These are phyloP conservation scores for Aldabrachelys gigantea DNA, from an alignment of 2,113 vertebrate genomes.

Conservation along the genomic window DNA sequence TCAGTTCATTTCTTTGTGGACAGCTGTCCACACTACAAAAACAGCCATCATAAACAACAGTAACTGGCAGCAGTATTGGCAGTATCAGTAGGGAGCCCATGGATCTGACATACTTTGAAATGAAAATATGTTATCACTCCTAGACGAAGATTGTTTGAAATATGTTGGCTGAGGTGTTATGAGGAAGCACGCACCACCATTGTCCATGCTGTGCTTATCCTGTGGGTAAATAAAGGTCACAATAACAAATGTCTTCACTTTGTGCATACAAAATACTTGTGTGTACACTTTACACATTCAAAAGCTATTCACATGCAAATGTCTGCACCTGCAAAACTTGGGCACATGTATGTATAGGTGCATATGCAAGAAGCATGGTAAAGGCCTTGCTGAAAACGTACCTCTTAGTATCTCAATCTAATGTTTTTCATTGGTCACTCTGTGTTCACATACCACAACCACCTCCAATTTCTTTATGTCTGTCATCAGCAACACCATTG, in stretches of 20 bases:
- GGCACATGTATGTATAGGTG: neutral
- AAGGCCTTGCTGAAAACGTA: neutral
- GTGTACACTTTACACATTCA: neutral
- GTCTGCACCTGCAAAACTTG: neutral
- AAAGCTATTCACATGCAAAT: neutral
- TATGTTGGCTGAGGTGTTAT: neutral
- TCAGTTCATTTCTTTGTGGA: neutral
- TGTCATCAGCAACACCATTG: neutral
- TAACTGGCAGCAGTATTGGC: too few relatives aligned
- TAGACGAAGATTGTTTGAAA: neutral
- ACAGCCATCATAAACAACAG: too few relatives aligned
- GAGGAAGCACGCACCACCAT: neutral
- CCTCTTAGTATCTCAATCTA: neutral
- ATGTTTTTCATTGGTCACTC: neutral
- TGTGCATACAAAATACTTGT: neutral
- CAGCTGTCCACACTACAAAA: too few relatives aligned
- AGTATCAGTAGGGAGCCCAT: too few relatives aligned
- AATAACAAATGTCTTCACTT: neutral
- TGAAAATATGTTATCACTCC: too few relatives aligned
- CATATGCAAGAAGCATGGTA: neutral
- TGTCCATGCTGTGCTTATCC: neutral
- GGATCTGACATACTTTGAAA: too few relatives aligned
- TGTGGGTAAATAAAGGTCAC: neutral
- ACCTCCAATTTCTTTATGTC: neutral
- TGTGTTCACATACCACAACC: neutral